Conservation (phyloP, 2,888 invertebrate genomes). For the Lasius fuliginosus region DNA sequence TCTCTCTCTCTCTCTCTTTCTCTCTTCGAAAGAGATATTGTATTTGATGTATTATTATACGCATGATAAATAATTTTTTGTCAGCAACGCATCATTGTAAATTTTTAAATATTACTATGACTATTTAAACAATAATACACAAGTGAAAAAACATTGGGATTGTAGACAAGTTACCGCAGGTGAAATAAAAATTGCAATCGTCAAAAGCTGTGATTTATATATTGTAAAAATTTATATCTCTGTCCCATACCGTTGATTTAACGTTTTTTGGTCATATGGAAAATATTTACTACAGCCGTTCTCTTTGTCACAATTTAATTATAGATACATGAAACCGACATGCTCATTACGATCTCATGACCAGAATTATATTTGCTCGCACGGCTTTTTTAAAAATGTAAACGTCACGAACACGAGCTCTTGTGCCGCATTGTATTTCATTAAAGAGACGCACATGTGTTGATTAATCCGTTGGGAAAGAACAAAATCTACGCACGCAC, state of each 20-base stretch:
- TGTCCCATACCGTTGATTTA: background rate
- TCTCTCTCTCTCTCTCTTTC: background rate
- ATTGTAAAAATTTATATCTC: slow-evolving; percentile 2
- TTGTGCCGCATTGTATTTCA: slow-evolving; percentile 23
- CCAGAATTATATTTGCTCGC: slow-evolving; percentile 1
- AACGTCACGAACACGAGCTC: background rate
- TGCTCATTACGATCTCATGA: background rate
- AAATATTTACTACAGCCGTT: slow-evolving; percentile 1
- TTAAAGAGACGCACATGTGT: slow-evolving; percentile 37
- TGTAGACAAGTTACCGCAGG: background rate
- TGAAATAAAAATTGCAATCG: background rate
- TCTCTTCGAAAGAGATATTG: background rate
- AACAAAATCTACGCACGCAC: slow-evolving; percentile 1
- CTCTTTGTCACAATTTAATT: slow-evolving; percentile 7
- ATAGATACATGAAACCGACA: background rate
- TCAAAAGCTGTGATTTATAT: background rate
- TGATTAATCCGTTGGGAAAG: slow-evolving; percentile 45
- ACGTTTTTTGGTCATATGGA: background rate
- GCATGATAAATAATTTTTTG: background rate
- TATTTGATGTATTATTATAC: background rate
- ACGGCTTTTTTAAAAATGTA: slow-evolving; percentile 22
- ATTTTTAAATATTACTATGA: background rate
- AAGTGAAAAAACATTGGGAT: slow-evolving; percentile 7
- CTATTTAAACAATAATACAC: slow-evolving; percentile 13
- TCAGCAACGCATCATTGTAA: background rate